Percentiles rank a stretch among this genome's conserved stretches.
Evolutionary conservation across 2,888 invertebrate species (phyloP).

Genomic region (Microctonus hyperodae): DNA sequence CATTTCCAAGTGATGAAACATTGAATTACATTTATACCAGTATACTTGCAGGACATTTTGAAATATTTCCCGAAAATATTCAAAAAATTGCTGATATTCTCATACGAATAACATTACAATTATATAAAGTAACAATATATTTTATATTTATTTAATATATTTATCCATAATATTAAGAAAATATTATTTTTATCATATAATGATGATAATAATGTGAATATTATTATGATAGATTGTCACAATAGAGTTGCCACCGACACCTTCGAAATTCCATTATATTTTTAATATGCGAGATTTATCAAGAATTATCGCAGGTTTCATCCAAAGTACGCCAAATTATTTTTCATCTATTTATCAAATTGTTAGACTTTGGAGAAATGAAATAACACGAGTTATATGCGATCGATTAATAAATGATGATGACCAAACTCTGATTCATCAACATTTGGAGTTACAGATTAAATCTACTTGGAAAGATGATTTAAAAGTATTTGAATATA

Average conservation of each 20-base stretch:
- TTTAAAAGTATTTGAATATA: constrained; percentile 70
- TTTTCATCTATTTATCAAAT: constrained; percentile 76
- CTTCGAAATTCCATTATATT: constrained; percentile 93
- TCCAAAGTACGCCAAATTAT: constrained; percentile 76
- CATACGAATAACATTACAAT: constrained; percentile 79
- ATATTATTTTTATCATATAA: too few relatives aligned
- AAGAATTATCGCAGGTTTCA: constrained; percentile 81
- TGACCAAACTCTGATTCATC: constrained; percentile 73
- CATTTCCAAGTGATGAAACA: constrained; percentile 81
- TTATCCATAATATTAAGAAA: constrained; percentile 18
- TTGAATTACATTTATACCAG: constrained; percentile 83
- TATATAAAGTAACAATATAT: constrained; percentile 76
- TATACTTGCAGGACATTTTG: constrained; percentile 81
- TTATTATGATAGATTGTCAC: constrained; percentile 71
- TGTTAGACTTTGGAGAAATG: constrained; percentile 90
- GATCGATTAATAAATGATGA: constrained; percentile 79
- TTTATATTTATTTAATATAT: constrained; percentile 10
- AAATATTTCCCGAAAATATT: constrained; percentile 73
- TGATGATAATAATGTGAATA: not conserved
- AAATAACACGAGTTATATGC: constrained; percentile 85
- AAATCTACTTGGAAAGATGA: constrained; percentile 65
- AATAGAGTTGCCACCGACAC: constrained; percentile 85
- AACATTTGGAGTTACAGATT: constrained; percentile 70
- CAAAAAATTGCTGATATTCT: constrained; percentile 72
- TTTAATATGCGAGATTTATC: constrained; percentile 93